Evolutionary conservation across 92 coral and sea anemone genomes (phyloP).

Genomic region (Umimayanthus chanpuru): DNA sequence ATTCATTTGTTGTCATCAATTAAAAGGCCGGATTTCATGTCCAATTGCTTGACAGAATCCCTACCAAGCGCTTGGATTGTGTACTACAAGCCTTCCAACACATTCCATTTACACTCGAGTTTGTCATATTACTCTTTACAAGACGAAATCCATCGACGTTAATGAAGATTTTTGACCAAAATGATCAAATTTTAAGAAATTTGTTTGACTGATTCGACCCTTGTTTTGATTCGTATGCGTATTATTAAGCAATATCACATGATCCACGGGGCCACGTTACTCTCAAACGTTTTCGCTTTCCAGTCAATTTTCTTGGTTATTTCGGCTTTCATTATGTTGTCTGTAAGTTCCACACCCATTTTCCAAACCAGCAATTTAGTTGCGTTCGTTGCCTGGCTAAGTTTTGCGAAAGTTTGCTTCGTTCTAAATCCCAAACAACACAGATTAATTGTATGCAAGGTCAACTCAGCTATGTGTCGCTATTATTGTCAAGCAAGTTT

Average conservation of each 20-base stretch:
- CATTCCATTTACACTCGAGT: not conserved
- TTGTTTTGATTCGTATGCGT: conserved; percentile 9
- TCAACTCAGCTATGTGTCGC: not conserved
- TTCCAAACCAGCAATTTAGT: not conserved
- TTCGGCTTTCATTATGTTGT: conserved; percentile 11
- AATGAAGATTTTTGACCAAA: not conserved
- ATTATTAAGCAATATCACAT: conserved; percentile 43
- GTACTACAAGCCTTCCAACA: not conserved
- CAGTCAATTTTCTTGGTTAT: not conserved
- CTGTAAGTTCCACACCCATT: conserved; percentile 42
- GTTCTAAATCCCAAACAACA: not conserved
- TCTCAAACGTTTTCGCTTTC: not conserved
- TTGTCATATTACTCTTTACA: not conserved
- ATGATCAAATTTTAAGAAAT: not conserved
- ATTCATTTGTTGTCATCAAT: conserved; percentile 3
- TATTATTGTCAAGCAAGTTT: not conserved
- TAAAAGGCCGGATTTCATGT: not conserved
- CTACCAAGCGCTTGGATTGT: not conserved
- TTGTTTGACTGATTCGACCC: not conserved
- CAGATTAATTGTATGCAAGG: conserved; percentile 32
- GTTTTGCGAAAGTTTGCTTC: not conserved
- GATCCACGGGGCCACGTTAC: not conserved
- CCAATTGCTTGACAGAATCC: not conserved
- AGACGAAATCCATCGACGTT: conserved; percentile 23
- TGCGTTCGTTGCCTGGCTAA: not conserved